Evolutionary conservation across 2,888 invertebrate species (phyloP).

Genomic region (Megamerina dolium): DNA sequence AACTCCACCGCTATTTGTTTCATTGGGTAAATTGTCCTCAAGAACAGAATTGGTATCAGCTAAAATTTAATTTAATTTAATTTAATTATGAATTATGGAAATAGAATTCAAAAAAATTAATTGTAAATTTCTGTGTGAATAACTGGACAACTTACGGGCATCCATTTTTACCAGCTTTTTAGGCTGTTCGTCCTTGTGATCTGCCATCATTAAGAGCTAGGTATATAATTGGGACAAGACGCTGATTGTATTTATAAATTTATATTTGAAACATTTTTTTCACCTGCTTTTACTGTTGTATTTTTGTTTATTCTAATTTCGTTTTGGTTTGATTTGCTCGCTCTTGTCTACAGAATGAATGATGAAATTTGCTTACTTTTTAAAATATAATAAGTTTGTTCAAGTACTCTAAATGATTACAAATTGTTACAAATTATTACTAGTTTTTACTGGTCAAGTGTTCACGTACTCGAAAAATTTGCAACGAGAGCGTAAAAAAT

Average conservation of each 20-base stretch:
- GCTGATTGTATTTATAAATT: too few species aligned
- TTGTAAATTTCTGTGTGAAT: too few species aligned
- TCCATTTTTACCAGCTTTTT: slow-evolving; percentile 88
- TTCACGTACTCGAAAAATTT: too few species aligned
- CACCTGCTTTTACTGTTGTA: slow-evolving; percentile 5
- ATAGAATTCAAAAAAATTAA: background rate
- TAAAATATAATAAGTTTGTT: too few species aligned
- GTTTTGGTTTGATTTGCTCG: too few species aligned
- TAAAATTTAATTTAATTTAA: slow-evolving; percentile 16
- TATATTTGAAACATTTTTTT: slow-evolving; percentile 8
- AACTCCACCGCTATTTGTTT: slow-evolving; percentile 62
- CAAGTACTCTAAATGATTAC: too few species aligned
- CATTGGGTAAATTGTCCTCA: slow-evolving; percentile 88
- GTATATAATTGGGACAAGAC: too few species aligned
- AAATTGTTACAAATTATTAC: too few species aligned
- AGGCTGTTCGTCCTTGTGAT: slow-evolving; percentile 94
- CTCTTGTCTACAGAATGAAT: too few species aligned
- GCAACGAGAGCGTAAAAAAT: too few species aligned
- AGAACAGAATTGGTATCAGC: slow-evolving; percentile 77
- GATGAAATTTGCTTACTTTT: too few species aligned
- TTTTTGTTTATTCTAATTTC: slow-evolving; percentile 6
- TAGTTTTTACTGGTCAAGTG: too few species aligned
- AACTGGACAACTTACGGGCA: slow-evolving; percentile 30
- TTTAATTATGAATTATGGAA: background rate
- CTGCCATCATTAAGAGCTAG: slow-evolving; percentile 72